Base-by-base conservation (phyloP, 2,888 invertebrate species). In the Pardosa pseudoannulata region DNA sequence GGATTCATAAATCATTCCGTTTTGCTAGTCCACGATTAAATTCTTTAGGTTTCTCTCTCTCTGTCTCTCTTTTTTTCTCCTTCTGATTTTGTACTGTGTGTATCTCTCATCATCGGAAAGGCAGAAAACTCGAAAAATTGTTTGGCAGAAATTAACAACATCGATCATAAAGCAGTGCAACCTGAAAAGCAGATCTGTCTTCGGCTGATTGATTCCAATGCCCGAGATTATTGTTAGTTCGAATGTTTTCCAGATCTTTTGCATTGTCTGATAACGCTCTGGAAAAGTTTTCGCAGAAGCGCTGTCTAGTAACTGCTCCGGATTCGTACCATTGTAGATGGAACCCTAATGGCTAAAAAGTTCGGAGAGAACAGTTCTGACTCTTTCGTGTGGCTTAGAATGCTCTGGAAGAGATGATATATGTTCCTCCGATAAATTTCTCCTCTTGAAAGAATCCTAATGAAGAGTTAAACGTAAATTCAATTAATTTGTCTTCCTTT, bases 1-100 rank as follows among this genome's bases (percentile, higher is more conserved):
- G 56, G 13, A 56, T 56, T 56, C 56, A 56, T 56, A 56, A 56
- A 56, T 56, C 56, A 56, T 56, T 56, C 16, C 56, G 7, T 56
- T 56, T 23, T 56, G 56, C 56, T 23, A 36, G 23, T 56, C 23
- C 16, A 2, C 56, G 56, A 23, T 56, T 56, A 56, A 56, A 56
- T 56, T 23, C 23, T 56, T 56, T 23, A 46, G 56, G 19, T 23
- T 23, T 23, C 56, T 23, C 16, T 23, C 11, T 56, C n/a, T n/a
- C n/a, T n/a, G n/a, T n/a, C n/a, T n/a, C n/a, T n/a, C n/a, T n/a
- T n/a, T 23, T 56, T 56, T 56, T 5, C 56, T 23, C 7, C 11
- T 16, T 16, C 16, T 46, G 13, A 6, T 16, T 9, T 46, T 2
- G 9, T 36, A 5, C 11, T 16, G 11, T 23, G 56, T 56, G 1